These are phyloP conservation scores for Sitophilus oryzae DNA, from an alignment of 1,140 invertebrate species.

Conservation along the genomic window DNA sequence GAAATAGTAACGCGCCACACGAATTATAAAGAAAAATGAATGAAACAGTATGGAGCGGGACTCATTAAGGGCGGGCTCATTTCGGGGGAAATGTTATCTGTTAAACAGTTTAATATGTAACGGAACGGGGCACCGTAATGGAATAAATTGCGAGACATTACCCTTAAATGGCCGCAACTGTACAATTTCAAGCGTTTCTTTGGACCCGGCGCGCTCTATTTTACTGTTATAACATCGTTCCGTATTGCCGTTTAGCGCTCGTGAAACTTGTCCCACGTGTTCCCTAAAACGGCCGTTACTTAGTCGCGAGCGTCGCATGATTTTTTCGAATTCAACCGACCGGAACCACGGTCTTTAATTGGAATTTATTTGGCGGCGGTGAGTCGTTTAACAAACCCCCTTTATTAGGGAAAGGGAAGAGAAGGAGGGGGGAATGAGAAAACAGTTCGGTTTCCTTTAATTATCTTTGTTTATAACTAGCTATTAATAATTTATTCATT, in stretches of 20 bases:
- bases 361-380: not conserved
- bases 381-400: too few relatives aligned
- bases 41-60: not conserved
- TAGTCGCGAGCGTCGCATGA: not conserved
- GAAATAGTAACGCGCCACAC: too few relatives aligned
- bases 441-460: not conserved
- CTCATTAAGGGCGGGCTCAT: not conserved
- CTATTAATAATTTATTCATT: too few relatives aligned
- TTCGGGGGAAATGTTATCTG: slow-evolving; percentile 23
- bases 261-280: slow-evolving; percentile 13
- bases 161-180: slow-evolving; percentile 32
- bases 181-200: slow-evolving; percentile 33
- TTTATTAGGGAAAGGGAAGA: not conserved
- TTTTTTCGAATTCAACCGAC: not conserved
- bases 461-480: not conserved
- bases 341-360: not conserved
- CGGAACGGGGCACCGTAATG: slow-evolving; percentile 25
- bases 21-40: not conserved
- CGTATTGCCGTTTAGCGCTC: slow-evolving; percentile 23
- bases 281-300: slow-evolving; percentile 12
- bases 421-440: not conserved
- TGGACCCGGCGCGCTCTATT: slow-evolving; percentile 28
- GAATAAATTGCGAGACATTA: slow-evolving; percentile 32
- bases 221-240: slow-evolving; percentile 33
- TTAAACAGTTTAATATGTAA: slow-evolving; percentile 27